Conservation (phyloP, 2,888 invertebrate species). For the Blastobasis lacticolella region DNA sequence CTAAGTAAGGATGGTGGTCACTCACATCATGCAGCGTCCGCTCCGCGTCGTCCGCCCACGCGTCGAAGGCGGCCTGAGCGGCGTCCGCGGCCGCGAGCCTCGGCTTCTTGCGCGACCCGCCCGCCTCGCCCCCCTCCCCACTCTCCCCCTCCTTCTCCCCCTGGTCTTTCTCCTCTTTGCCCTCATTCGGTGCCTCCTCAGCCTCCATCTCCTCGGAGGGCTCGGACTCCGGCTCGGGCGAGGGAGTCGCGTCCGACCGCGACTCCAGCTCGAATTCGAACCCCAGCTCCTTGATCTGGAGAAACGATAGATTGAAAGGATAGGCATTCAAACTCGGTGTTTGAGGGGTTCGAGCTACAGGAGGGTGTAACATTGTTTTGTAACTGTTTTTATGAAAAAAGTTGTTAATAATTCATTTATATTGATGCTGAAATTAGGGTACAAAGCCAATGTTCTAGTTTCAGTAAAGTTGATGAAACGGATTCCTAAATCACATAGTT, state of each 20-base stretch:
- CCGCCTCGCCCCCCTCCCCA: constrained; percentile 8
- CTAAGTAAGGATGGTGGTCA: not conserved
- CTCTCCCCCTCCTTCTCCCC: not conserved
- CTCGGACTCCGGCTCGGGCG: constrained; percentile 23
- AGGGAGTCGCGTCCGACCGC: constrained; percentile 24
- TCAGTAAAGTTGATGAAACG: no score
- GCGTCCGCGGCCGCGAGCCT: constrained; percentile 3
- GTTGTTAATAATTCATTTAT: no score
- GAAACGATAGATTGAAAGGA: not conserved
- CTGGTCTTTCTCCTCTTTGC: not conserved
- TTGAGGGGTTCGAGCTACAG: no score
- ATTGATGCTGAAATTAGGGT: no score
- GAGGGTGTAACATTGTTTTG: no score
- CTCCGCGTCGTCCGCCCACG: constrained; percentile 52
- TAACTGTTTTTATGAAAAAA: no score
- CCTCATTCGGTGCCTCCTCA: constrained; percentile 3
- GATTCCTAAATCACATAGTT: no score
- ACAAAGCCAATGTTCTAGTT: no score
- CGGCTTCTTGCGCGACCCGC: constrained; percentile 10
- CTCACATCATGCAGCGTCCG: constrained; percentile 36
- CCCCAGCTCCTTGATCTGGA: constrained; percentile 76
- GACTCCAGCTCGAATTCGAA: constrained; percentile 62
- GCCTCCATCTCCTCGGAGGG: constrained; percentile 35
- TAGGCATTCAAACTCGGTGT: no score
- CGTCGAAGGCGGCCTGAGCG: constrained; percentile 36